These are phyloP conservation scores for Microctenopoma steveboyesi DNA, from an alignment of 2,797 vertebrate species.

Conservation along the genomic window DNA sequence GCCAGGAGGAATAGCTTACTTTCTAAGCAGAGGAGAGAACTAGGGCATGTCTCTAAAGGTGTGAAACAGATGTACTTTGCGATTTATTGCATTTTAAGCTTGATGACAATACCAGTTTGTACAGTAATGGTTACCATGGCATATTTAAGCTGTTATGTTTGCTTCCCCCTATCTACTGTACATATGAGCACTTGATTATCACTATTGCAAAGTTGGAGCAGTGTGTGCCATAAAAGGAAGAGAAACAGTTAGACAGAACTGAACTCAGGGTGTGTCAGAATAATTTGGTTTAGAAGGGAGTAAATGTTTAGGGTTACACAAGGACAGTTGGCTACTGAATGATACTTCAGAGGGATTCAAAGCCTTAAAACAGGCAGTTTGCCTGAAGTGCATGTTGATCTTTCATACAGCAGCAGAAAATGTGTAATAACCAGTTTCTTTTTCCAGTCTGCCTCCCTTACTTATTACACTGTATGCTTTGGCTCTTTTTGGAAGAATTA, in stretches of 20 bases:
- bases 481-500: slow-evolving; percentile 35
- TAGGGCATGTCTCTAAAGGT: slow-evolving; percentile 50
- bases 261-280: slow-evolving; percentile 57
- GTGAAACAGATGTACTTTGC: slow-evolving; percentile 28
- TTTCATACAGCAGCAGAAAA: slow-evolving; percentile 39
- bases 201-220: slow-evolving; percentile 13
- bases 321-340: slow-evolving; percentile 51
- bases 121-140: not conserved
- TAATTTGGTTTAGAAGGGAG: slow-evolving; percentile 52
- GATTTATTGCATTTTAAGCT: slow-evolving; percentile 14
- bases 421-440: slow-evolving; percentile 60
- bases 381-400: slow-evolving; percentile 51
- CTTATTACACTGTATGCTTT: slow-evolving; percentile 41
- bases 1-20: slow-evolving; percentile 44
- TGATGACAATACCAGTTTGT: not conserved
- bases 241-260: slow-evolving; percentile 43
- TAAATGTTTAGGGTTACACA: slow-evolving; percentile 59
- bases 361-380: slow-evolving; percentile 47
- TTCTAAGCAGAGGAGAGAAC: slow-evolving; percentile 47
- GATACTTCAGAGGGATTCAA: slow-evolving; percentile 44
- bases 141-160: slow-evolving; percentile 2
- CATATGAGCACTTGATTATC: not conserved
- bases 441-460: slow-evolving; percentile 29
- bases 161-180: slow-evolving; percentile 1
- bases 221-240: slow-evolving; percentile 13